Evolutionary conservation across 2,797 vertebrate species (phyloP), one percentile per base, ranked within the genome.

Genomic region (Gambusia yucatana): DNA sequence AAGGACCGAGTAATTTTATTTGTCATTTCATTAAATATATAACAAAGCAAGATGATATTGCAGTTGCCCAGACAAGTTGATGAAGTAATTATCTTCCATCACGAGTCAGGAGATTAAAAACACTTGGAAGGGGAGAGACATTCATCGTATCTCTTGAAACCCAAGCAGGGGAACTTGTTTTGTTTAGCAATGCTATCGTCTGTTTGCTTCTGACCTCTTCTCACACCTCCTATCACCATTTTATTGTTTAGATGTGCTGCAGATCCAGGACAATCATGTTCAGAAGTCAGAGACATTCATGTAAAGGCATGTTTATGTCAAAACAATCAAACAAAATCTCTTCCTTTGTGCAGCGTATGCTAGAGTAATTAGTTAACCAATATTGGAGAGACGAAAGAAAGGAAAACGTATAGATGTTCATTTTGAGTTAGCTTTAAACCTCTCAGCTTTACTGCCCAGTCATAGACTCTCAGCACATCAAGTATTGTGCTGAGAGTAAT

Each of bases 71-170:
- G 61, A 65, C 61, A 65, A 65, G 61, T 36, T 65, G 36, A 65
- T 65, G 61, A 65, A 39, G 36, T 36, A 65, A 65, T 39, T 65
- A 22, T 65, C 33, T 65, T 65, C 3, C 61, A 65, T 39, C 61
- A 39, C 33, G 36, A 65, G 61, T 39, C 61, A 65, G 61, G 61
- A 65, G 61, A 65, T 65, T 65, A 39, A 65, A 65, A 65, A 65
- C 61, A 11, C 61, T 36, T 65, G 8, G 61, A 39, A 65, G 61
- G 33, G 17, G 8, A 39, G 61, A 20, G 14, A 39, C 33, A 39
- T 63, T 30, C 16, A 39, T 63, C 7, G 17, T 9, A 22, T 65
- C 17, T 39, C 61, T 39, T 20, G 17, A 39, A 39, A 9, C 33
- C 61, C 61, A 65, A 65, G 61, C 22, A 39, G 36, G 36, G 8